A percentile compares a stretch with the other conserved stretches of the same genome.
Evolutionary conservation across 2,113 vertebrate species (phyloP).

Genomic region (Willisornis vidua): DNA sequence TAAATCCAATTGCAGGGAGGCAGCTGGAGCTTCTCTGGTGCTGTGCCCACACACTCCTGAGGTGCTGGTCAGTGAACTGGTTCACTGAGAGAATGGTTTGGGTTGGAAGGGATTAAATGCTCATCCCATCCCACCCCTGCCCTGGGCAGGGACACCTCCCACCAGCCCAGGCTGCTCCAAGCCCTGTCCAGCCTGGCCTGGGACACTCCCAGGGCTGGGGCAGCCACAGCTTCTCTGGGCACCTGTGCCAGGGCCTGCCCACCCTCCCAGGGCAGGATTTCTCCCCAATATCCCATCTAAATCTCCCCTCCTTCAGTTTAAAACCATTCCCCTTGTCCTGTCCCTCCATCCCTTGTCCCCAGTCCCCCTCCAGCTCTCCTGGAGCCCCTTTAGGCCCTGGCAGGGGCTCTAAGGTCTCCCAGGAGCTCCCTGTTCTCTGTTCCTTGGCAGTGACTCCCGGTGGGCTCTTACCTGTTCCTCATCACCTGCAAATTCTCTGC

Average conservation of each 20-base stretch:
- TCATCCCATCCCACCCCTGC: neutral
- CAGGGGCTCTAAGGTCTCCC: neutral
- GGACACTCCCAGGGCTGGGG: neutral
- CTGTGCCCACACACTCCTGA: neutral
- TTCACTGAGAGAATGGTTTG: neutral
- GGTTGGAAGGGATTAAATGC: neutral
- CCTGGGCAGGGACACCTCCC: neutral
- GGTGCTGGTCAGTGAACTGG: neutral
- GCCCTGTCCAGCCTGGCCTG: neutral
- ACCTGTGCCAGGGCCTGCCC: neutral
- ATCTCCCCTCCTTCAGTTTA: accelerated
- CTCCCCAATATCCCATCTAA: neutral
- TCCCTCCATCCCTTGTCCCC: neutral
- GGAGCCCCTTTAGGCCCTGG: neutral
- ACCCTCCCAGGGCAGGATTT: neutral
- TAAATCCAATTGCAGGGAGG: neutral
- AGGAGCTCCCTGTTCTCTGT: accelerated
- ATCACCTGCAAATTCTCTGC: neutral
- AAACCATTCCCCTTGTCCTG: neutral
- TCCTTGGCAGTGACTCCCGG: neutral
- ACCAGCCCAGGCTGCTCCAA: neutral
- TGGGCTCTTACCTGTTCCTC: neutral
- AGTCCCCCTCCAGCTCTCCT: neutral
- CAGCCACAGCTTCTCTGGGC: neutral
- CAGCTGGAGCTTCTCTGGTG: neutral